Base-by-base conservation (phyloP, 2,113 vertebrate genomes). In the Carlito syrichta region DNA sequence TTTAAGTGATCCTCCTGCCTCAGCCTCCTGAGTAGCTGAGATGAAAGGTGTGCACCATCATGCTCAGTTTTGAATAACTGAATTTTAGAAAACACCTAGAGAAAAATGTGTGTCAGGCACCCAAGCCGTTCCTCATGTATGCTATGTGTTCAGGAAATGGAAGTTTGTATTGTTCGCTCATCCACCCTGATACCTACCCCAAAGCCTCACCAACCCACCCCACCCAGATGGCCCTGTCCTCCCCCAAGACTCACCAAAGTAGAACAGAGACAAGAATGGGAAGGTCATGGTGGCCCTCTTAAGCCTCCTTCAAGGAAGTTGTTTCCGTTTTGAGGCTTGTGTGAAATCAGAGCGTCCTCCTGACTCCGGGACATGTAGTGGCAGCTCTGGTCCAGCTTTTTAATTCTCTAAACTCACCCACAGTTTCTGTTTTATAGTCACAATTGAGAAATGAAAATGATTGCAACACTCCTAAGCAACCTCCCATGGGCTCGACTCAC, bases 201-300 rank as follows among this genome's bases (percentile, higher is more conserved):
- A 1, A 68, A 50, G 17, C n/a, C 62, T 38, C 27, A 14, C 35
- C 71, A 40, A 8, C 60, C 38, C 68, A 54, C 16, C 22, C 45
- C 48, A 8, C 45, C 14, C 1, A 22, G 48, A 0, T 7, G 60
- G 20, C 20, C n/a, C 8, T 4, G 7, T 20, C 50, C 38, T 8
- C 6, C 8, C 8, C 8, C 3, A 48, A 14, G 22, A 52, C 73
- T 79, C 6, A 86, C 94, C 88, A 4, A 58, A 14, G 7, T 35
- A 62, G 27, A 86, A 16, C 71, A 86, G n/a, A 14, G 30, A 38
- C 71, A 91, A 43, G 27, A 68, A 10, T 1, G 12, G 52, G 50
- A 30, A 27, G 25, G 5, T 10, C 94, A 78, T 95, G 35, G 32
- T 7, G 16, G 27, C 10, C 6, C 4, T 9, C 14, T 14, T 6